A percentile compares a stretch with the other conserved stretches of the same genome.
Conservation (phyloP, 2,113 vertebrate species). For the Phrynosoma blainvillii region DNA sequence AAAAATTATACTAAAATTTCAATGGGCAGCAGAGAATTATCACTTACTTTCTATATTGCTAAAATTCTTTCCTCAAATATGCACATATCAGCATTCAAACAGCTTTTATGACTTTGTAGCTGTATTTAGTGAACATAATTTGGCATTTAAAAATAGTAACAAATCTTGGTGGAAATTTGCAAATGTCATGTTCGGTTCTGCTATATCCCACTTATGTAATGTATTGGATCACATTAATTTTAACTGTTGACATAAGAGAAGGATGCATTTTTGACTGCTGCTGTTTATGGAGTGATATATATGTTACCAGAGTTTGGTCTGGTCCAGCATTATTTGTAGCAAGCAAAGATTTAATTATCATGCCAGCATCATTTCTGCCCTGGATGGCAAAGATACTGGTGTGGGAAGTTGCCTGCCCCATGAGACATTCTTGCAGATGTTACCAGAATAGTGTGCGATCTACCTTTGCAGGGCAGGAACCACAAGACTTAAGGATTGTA, state of each 20-base stretch:
- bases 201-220: background rate
- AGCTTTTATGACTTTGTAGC: background rate
- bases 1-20: conserved; percentile 16
- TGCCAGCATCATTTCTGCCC: background rate
- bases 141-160: conserved; percentile 9
- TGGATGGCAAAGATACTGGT: background rate
- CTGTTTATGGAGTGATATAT: background rate
- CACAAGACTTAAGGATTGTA: background rate
- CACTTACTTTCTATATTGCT: conserved; percentile 60
- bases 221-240: background rate
- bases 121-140: background rate
- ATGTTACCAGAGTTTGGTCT: background rate
- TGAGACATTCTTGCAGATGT: background rate
- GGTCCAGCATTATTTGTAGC: background rate
- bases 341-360: background rate
- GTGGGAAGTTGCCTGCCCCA: background rate
- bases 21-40: conserved; percentile 9
- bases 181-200: conserved; percentile 34
- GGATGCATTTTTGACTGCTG: background rate
- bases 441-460: background rate
- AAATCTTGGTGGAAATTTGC: conserved; percentile 41
- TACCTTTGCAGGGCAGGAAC: background rate
- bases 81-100: conserved; percentile 48
- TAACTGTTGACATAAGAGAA: background rate
- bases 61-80: conserved; percentile 21